These are phyloP conservation scores for Beaufortia kweichowensis DNA, from an alignment of 2,113 vertebrate species.

Conservation along the genomic window DNA sequence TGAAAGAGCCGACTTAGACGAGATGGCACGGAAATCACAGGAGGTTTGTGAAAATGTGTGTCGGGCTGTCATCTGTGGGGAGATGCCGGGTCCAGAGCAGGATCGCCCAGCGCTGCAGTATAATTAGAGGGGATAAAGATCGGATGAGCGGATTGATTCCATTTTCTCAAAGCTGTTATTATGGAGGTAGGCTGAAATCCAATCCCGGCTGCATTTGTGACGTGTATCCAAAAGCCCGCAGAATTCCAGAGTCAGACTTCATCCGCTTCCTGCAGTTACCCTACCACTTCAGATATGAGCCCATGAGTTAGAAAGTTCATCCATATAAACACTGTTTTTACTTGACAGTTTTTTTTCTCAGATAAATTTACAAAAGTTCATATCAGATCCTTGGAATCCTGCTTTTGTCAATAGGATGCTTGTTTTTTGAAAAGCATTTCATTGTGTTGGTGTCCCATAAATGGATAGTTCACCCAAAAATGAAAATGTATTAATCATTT, in stretches of 20 bases:
- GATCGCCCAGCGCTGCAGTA: constrained; percentile 35
- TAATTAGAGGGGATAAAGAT: constrained; percentile 59
- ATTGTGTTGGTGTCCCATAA: too few species aligned
- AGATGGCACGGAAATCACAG: constrained; percentile 47
- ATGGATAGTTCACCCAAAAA: too few species aligned
- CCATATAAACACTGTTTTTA: neutral
- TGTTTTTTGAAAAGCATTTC: too few species aligned
- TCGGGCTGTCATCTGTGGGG: constrained; percentile 30
- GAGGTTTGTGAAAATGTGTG: constrained; percentile 39
- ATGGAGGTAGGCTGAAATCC: constrained; percentile 39
- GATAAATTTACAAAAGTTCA: too few species aligned
- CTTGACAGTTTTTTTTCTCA: neutral
- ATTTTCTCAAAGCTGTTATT: constrained; percentile 51
- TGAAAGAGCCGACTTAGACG: constrained; percentile 6
- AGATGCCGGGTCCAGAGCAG: constrained; percentile 33
- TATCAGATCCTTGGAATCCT: too few species aligned
- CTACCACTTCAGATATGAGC: neutral
- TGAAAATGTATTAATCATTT: too few species aligned
- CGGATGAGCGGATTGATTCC: constrained; percentile 47
- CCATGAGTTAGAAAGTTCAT: neutral
- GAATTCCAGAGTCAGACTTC: constrained; percentile 39
- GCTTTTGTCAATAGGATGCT: too few species aligned
- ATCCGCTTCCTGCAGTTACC: constrained; percentile 13
- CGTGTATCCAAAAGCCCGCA: constrained; percentile 21
- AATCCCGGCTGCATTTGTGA: constrained; percentile 30